Base-by-base conservation (phyloP, 2,113 vertebrate genomes). In the Nyctereutes procyonoides region DNA sequence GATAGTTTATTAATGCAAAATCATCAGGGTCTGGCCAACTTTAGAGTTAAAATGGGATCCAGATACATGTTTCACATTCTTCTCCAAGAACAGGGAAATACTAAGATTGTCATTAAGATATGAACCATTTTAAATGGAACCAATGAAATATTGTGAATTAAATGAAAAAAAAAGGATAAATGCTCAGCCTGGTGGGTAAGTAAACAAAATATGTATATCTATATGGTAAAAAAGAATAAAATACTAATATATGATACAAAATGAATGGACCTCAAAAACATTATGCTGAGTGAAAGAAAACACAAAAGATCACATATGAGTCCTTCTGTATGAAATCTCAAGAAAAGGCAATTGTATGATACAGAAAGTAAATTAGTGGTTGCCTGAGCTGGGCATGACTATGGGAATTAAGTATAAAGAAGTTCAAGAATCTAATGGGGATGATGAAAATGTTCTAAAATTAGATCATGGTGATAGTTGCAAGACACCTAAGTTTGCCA, bases 41-140 rank as follows among this genome's bases (percentile, higher is more conserved):
- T 63, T 63, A 96, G 43, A 90, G 82, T 85, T 88, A 92, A 98
- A 94, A 91, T 81, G 20, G 69, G 28, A 96, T 38, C 12, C 58
- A 56, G 30, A 88, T 32, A 17, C 51, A 51, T 28, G 32, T 5
- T 9, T 88, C 1, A 53, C 35, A 30, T 74, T 74, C 30, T 69
- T 96, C 38, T 93, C 73, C n/a, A 94, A 55, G 55, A 95, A 28
- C 35, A 22, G 3, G 58, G 3, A 43, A 92, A 63, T 6, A 60
- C 63, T 30, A 83, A 62, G 32, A 58, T 38, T 85, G 3, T 28
- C 2, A 56, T 80, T 81, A 56, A 74, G 89, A 80, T 60, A 62
- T 86, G 19, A 35, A 86, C 10, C 17, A 63, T 74, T 91, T 71
- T 43, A 93, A 77, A 22, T 62, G 15, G 32, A 92, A 14, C 3